Conservation (phyloP, 1,140 invertebrate genomes). For the Penaeus indicus region DNA sequence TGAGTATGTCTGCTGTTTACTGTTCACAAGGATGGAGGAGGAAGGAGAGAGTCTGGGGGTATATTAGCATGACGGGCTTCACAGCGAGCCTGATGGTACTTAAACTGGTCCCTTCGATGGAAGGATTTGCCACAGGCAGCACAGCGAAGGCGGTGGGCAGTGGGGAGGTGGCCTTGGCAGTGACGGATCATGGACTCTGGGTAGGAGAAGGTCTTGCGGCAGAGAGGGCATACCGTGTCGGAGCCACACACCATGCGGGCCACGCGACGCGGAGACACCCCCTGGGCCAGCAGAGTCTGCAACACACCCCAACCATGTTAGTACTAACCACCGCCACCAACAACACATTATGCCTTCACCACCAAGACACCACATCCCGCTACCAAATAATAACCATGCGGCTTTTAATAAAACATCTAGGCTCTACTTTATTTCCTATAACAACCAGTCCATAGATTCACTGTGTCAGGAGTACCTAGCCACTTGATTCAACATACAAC, state of each 20-base stretch:
- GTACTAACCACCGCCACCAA: slow-evolving; percentile 42
- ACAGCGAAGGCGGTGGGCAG: slow-evolving; percentile 55
- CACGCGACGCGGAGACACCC: slow-evolving; percentile 58
- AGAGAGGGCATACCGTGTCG: slow-evolving; percentile 61
- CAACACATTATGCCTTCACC: slow-evolving; percentile 42
- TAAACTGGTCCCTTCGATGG: slow-evolving; percentile 62
- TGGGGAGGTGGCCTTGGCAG: slow-evolving; percentile 60
- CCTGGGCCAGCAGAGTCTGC: slow-evolving; percentile 56
- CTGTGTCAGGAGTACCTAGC: background rate
- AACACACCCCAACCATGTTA: slow-evolving; percentile 57
- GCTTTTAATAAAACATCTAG: slow-evolving; percentile 4
- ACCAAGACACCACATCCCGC: slow-evolving; percentile 29
- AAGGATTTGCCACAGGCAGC: slow-evolving; percentile 56
- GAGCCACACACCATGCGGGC: slow-evolving; percentile 53
- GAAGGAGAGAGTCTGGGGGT: background rate
- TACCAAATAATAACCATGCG: background rate
- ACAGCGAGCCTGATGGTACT: slow-evolving; percentile 60
- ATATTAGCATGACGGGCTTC: slow-evolving; percentile 16
- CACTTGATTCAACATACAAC: background rate
- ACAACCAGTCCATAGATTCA: background rate
- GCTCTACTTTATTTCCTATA: slow-evolving; percentile 7
- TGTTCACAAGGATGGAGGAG: slow-evolving; percentile 26
- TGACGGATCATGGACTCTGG: slow-evolving; percentile 64
- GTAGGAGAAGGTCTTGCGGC: slow-evolving; percentile 61
- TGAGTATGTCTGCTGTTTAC: background rate